Base-by-base conservation (phyloP, 2,797 vertebrate species). In the Falco biarmicus region DNA sequence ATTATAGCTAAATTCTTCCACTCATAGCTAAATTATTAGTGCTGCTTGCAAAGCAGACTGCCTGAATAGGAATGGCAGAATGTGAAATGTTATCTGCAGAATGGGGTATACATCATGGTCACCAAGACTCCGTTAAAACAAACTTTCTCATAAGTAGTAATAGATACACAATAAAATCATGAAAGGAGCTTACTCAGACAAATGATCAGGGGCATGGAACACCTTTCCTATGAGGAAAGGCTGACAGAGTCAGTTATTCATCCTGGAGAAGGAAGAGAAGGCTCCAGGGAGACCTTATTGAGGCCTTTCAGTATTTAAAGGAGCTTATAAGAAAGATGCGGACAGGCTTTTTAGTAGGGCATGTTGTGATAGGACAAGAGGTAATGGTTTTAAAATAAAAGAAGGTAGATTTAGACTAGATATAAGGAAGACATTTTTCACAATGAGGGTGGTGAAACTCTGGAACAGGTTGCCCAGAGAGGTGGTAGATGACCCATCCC, bases 91-190 rank as follows among this genome's bases (percentile, higher is more conserved):
- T 84, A 53, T 82, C 61, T 85, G 32, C 39, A 50, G 28, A 88
- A 78, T 61, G 53, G 37, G 87, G 84, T 77, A 63, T 65, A 64
- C 12, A 45, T 92, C 50, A 54, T 18, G 13, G 50, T 91, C 77
- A 37, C 88, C 66, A 37, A 8, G 1, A 60, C 21, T 89, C 57
- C 45, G 8, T 69, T 77, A 50, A 94, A 96, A 76, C 22, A 89
- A 85, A 77, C 16, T 14, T 85, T 75, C 70, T 66, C 53, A 21
- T 91, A 80, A 88, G 51, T 75, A 94, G 69, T 59, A 78, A 84
- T 34, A 87, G 39, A 84, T 66, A 54, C 25, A 73, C 37, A 88
- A 51, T 65, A 43, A 86, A 94, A 93, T 93, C 20, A 31, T 64
- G 45, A 51, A 89, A 77, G 34, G 14, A 70, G 41, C 6, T 60